Percentiles rank a stretch among this genome's conserved stretches.
phyloP scores from a whole-genome alignment of 2,113 vertebrate species.

The Buteo buteo region DNA sequence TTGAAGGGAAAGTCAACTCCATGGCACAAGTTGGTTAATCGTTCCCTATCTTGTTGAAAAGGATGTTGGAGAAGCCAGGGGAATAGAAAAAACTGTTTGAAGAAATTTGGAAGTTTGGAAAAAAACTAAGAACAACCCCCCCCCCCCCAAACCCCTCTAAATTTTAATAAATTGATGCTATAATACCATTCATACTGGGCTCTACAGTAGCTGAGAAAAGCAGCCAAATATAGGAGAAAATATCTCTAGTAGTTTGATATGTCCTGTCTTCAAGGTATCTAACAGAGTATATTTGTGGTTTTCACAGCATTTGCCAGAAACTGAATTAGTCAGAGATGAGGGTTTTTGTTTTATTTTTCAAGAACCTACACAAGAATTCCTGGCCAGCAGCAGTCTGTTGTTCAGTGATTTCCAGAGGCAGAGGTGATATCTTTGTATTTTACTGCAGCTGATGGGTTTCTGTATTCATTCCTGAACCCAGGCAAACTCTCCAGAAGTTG shows the following conservation, averaged over 20 bases:
- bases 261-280: neutral
- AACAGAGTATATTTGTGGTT: neutral
- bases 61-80: neutral
- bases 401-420: neutral
- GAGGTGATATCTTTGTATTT: neutral
- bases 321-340: neutral
- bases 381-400: neutral
- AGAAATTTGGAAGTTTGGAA: neutral
- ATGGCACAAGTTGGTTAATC: neutral
- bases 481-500: fast-evolving
- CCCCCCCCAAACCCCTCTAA: too few species aligned
- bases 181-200: neutral
- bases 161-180: neutral
- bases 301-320: neutral
- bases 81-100: neutral
- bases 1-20: neutral
- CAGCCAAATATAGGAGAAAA: neutral
- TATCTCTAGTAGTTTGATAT: neutral
- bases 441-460: neutral
- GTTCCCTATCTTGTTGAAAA: neutral
- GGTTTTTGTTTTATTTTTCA: neutral
- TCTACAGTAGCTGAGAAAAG: neutral
- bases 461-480: neutral
- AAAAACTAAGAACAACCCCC: too few species aligned
- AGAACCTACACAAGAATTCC: neutral